Conservation (phyloP, 2,888 invertebrate species). For the Ctena decussata region DNA sequence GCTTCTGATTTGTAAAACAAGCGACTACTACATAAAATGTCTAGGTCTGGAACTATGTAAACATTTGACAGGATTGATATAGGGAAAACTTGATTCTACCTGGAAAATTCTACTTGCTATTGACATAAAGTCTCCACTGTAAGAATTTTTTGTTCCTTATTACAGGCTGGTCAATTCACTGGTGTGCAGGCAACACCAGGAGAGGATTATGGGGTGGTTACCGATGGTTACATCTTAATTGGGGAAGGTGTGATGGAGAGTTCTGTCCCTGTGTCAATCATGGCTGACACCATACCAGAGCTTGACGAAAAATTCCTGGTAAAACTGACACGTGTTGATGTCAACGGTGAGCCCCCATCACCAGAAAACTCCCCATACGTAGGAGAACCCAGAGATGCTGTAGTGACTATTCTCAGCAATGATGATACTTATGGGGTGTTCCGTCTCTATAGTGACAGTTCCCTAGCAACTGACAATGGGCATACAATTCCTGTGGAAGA, state of each 20-base stretch:
- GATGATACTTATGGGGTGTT: conserved; percentile 85
- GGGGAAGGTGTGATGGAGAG: conserved; percentile 76
- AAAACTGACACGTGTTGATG: conserved; percentile 73
- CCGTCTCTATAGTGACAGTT: conserved; percentile 80
- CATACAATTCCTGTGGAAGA: conserved; percentile 81
- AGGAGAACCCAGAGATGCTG: conserved; percentile 70
- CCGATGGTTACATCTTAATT: conserved; percentile 72
- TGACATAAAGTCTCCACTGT: too few relatives aligned
- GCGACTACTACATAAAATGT: too few relatives aligned
- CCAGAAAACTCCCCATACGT: conserved; percentile 77
- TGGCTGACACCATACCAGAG: conserved; percentile 83
- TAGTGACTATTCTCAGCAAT: conserved; percentile 79
- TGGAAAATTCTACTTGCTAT: too few relatives aligned
- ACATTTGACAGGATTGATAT: too few relatives aligned
- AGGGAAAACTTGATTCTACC: too few relatives aligned
- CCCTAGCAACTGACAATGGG: conserved; percentile 71
- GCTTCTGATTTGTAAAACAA: too few relatives aligned
- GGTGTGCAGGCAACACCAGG: conserved; percentile 75
- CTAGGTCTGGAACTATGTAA: too few relatives aligned
- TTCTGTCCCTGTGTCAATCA: conserved; percentile 76
- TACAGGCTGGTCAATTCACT: conserved; percentile 75
- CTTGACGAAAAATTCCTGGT: conserved; percentile 81
- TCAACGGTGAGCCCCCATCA: conserved; percentile 67
- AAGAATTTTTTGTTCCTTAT: too few relatives aligned
- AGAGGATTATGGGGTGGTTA: conserved; percentile 78